Conservation (phyloP, 2,888 invertebrate genomes). For the Hybos culiciformis region DNA sequence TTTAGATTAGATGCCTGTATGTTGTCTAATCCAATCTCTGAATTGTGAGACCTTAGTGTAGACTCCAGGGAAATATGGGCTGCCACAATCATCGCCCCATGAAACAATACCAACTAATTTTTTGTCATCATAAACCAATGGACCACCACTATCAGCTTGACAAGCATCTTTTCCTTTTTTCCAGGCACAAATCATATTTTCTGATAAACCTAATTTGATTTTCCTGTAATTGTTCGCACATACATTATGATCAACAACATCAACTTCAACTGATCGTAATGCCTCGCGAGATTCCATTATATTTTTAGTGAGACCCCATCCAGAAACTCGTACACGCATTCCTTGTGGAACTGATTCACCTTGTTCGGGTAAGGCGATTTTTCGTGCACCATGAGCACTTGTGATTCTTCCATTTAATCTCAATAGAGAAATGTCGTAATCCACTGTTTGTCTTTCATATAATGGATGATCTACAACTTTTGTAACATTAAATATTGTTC, state of each 20-base stretch:
- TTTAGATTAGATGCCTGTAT: conserved; percentile 32
- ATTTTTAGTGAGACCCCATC: conserved; percentile 11
- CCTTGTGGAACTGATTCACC: conserved; percentile 6
- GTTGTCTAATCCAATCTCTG: conserved; percentile 45
- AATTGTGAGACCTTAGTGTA: conserved; percentile 54
- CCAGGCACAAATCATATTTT: conserved; percentile 53
- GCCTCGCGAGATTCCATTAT: neutral
- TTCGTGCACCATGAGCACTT: neutral
- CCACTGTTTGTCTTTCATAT: conserved; percentile 1
- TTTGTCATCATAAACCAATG: conserved; percentile 46
- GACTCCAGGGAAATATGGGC: conserved; percentile 55
- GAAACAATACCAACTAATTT: conserved; percentile 58
- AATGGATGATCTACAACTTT: conserved; percentile 4
- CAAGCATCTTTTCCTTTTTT: conserved; percentile 67
- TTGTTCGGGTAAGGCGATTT: conserved; percentile 6
- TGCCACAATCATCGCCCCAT: conserved; percentile 65
- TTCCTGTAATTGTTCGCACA: too few relatives aligned
- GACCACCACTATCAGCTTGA: conserved; percentile 70
- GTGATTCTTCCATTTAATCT: conserved; percentile 4
- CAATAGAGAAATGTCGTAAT: conserved; percentile 6
- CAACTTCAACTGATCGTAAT: conserved; percentile 8
- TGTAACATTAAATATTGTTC: conserved; percentile 6
- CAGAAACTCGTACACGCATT: conserved; percentile 12
- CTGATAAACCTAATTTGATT: too few relatives aligned
- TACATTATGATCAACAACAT: conserved; percentile 7